Conservation (phyloP, 2,113 vertebrate genomes). For the Cacatua alba region DNA sequence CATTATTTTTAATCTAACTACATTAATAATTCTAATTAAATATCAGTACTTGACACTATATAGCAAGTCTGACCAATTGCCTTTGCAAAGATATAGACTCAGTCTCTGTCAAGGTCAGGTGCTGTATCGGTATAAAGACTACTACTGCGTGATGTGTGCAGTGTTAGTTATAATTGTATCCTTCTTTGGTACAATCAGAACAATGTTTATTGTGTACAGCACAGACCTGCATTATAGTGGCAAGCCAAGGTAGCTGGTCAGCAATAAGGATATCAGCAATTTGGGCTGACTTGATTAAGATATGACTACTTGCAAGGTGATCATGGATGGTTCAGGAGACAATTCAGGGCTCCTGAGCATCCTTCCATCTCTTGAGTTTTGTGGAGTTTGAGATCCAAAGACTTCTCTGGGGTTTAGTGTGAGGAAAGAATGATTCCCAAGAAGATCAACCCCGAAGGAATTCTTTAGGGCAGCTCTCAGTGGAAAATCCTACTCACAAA, state of each 20-base stretch:
- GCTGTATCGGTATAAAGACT: neutral
- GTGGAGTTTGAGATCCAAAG: neutral
- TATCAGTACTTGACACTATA: neutral
- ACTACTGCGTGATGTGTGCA: too few relatives aligned
- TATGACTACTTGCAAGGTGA: neutral
- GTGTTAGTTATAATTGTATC: neutral
- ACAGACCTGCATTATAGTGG: neutral
- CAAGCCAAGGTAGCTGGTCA: rapidly evolving
- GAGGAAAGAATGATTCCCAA: neutral
- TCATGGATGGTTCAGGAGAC: neutral
- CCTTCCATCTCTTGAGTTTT: neutral
- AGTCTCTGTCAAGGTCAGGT: neutral
- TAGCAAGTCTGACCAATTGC: neutral
- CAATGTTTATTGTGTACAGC: rapidly evolving
- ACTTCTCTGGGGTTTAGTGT: neutral
- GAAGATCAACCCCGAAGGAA: neutral
- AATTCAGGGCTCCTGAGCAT: neutral
- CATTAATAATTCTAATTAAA: neutral
- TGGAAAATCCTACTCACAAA: neutral
- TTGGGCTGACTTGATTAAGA: neutral
- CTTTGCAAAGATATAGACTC: neutral
- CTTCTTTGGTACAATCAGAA: neutral
- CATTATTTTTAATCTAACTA: neutral
- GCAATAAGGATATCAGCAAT: neutral
- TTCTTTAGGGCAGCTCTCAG: neutral